Evolutionary conservation across 1,140 invertebrate species (phyloP).

Genomic region (Cydia strobilella): DNA sequence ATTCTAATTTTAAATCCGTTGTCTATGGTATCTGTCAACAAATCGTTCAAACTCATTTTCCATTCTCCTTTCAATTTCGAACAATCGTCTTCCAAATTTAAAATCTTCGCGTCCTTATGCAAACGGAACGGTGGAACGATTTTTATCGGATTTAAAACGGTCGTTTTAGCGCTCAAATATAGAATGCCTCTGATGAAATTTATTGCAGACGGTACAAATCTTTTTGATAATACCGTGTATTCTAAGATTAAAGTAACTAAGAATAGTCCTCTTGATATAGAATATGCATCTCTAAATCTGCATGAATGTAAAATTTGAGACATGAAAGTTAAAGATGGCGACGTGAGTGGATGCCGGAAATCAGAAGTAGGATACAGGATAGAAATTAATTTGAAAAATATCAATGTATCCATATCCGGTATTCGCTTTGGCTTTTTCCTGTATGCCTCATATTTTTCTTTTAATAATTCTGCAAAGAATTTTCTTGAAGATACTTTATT

Average conservation of each 20-base stretch:
- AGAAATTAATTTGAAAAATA: conserved; percentile 89
- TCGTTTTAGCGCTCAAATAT: conserved; percentile 82
- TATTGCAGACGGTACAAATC: conserved; percentile 88
- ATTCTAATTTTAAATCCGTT: conserved; percentile 83
- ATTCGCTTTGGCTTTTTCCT: conserved; percentile 82
- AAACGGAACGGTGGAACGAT: conserved; percentile 84
- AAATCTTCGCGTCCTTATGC: conserved; percentile 76
- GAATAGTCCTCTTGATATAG: conserved; percentile 90
- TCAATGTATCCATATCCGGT: conserved; percentile 86
- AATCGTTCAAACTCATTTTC: conserved; percentile 73
- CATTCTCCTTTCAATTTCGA: conserved; percentile 60
- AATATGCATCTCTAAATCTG: conserved; percentile 82
- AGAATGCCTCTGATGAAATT: conserved; percentile 88
- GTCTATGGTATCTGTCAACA: conserved; percentile 77
- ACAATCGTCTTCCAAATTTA: conserved; percentile 80
- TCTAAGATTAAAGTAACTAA: conserved; percentile 87
- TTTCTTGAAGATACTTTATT: conserved; percentile 85
- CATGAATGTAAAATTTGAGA: conserved; percentile 87
- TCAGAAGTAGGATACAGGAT: conserved; percentile 93
- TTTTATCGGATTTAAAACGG: conserved; percentile 79
- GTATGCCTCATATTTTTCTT: conserved; percentile 87
- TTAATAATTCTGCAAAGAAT: conserved; percentile 85
- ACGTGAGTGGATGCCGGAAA: conserved; percentile 92
- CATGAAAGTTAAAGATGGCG: conserved; percentile 91
- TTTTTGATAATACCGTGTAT: conserved; percentile 90